Percentiles rank a stretch among this genome's conserved stretches.
phyloP scores from a whole-genome alignment of 2,113 vertebrate species.

The Coturnix japonica region DNA sequence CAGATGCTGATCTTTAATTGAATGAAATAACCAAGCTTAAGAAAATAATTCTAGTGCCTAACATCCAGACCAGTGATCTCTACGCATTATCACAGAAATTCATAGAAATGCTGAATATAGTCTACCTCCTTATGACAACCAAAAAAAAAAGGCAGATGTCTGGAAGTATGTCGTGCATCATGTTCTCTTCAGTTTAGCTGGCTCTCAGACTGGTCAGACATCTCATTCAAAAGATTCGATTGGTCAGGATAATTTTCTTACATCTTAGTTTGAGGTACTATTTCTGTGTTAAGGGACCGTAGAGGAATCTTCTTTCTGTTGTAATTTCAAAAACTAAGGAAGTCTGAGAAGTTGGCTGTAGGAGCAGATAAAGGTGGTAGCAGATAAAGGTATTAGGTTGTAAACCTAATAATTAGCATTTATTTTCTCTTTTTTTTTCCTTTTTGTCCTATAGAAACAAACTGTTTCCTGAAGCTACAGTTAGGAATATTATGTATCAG shows the following conservation, averaged over 20 bases:
- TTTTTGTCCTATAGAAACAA: slow-evolving; percentile 75
- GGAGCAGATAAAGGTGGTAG: not conserved
- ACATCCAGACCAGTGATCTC: not conserved
- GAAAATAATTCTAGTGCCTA: not conserved
- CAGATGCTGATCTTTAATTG: not conserved
- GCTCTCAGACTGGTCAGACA: not conserved
- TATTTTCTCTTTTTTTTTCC: not conserved
- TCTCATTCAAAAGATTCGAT: not conserved
- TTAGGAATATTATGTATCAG: slow-evolving; percentile 88
- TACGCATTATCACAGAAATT: not conserved
- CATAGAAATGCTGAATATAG: not conserved
- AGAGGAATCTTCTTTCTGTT: not conserved
- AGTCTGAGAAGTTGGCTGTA: not conserved
- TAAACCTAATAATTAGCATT: not conserved
- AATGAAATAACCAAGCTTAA: not conserved
- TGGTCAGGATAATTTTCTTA: not conserved
- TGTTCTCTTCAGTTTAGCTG: not conserved
- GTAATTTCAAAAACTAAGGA: not conserved
- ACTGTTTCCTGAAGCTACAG: slow-evolving; percentile 84
- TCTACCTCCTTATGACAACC: not conserved
- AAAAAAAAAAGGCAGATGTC: not conserved
- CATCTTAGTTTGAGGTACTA: not conserved
- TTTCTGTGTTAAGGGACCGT: not conserved
- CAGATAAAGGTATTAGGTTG: no score
- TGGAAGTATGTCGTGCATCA: not conserved